Conservation (phyloP, 2,888 invertebrate species). For the Malachius bipustulatus region DNA sequence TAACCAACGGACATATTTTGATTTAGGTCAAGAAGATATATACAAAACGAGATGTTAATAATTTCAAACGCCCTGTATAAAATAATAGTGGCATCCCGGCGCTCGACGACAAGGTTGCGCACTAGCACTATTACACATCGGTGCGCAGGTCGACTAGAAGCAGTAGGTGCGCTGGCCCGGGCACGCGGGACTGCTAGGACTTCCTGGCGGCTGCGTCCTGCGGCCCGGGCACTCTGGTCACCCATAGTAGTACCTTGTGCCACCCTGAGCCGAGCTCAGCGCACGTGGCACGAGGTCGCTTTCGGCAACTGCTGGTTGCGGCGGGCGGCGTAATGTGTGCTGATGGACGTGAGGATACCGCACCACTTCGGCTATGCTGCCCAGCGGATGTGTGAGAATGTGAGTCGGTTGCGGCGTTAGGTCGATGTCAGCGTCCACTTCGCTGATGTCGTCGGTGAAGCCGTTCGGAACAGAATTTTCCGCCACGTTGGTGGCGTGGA, state of each 20-base stretch:
- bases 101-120: no score
- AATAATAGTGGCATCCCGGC: no score
- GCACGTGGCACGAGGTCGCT: slow-evolving; percentile 47
- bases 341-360: slow-evolving; percentile 30
- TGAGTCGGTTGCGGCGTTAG: slow-evolving; percentile 53
- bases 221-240: slow-evolving; percentile 45
- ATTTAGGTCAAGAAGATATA: no score
- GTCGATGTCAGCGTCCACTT: slow-evolving; percentile 70
- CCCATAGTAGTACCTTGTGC: slow-evolving; percentile 63
- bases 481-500: slow-evolving; percentile 54
- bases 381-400: slow-evolving; percentile 37
- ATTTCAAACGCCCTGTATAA: no score
- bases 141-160: slow-evolving; percentile 28
- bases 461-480: slow-evolving; percentile 69
- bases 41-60: no score
- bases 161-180: slow-evolving; percentile 36
- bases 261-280: slow-evolving; percentile 51
- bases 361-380: slow-evolving; percentile 34
- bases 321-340: slow-evolving; percentile 34
- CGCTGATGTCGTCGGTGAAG: slow-evolving; percentile 78
- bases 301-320: slow-evolving; percentile 39
- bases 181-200: slow-evolving; percentile 30
- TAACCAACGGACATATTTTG: no score
- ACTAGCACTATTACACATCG: slow-evolving; percentile 31
- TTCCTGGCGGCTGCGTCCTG: slow-evolving; percentile 24